Evolutionary conservation across 2,113 vertebrate genomes (phyloP), one percentile per base, ranked within the genome.

Genomic region (Nematolebias whitei): DNA sequence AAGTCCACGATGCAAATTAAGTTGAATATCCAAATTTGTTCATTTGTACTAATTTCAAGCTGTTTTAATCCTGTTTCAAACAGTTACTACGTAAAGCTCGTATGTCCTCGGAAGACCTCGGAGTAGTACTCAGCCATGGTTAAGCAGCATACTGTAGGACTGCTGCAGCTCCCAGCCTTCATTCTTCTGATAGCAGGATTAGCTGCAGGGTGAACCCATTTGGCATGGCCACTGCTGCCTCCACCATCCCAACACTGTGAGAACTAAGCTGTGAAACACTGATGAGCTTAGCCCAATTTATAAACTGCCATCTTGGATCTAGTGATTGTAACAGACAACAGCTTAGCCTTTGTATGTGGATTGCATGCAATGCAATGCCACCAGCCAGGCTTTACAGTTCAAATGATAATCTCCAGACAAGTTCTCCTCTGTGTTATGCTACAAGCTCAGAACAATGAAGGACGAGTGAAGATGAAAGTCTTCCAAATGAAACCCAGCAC

Each of bases 231-330:
- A 23, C 62, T 14, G 55, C 74, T 56, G 68, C 82, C 10, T 32
- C 73, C 65, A 52, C 82, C 51, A 71, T 63, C 70, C 82, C 71
- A 66, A 67, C 53, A 22, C 69, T 81, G 68, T 68, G 80, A 81
- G 67, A 72, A 69, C 67, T 85, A 82, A 90, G 67, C 88, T 43
- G 35, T 85, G 83, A 87, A 89, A 86, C 74, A 77, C 78, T 71
- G 80, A 84, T 12, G 10, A 81, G 78, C 72, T 88, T 82, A 87
- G 62, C 65, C 84, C 82, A 88, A 87, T 86, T 87, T 83, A 85
- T 77, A 55, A 71, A 79, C 79, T 83, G 85, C 81, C 88, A 82
- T 87, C 80, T 86, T 83, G 72, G 72, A 88, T 83, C 78, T 62
- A 62, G 79, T 19, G 9, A 80, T 83, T 53, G 50, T 74, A 52